These are phyloP conservation scores for Rhea americana DNA, from an alignment of 2,113 vertebrate genomes.

Conservation along the genomic window DNA sequence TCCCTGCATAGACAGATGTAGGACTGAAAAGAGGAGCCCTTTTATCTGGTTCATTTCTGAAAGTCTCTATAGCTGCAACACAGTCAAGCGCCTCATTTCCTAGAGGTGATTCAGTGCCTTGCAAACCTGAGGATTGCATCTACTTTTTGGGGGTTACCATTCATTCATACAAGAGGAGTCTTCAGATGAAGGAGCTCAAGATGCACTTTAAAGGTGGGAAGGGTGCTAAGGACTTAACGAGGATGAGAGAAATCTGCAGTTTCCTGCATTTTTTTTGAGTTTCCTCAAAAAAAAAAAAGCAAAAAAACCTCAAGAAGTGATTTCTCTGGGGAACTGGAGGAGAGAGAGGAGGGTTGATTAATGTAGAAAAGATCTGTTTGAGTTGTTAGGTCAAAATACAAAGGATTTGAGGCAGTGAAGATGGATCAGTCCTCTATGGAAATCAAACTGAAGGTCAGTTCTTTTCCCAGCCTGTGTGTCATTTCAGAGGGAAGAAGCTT, in stretches of 20 bases:
- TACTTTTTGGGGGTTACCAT: neutral
- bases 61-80: neutral
- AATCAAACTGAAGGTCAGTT: neutral
- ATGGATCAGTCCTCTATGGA: neutral
- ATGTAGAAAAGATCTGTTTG: neutral
- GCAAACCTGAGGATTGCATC: neutral
- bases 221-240: neutral
- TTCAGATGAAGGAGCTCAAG: neutral
- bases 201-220: neutral
- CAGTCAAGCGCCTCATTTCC: neutral
- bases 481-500: constrained; percentile 6
- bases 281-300: neutral
- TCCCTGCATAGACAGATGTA: neutral
- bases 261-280: neutral
- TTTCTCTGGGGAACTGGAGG: neutral
- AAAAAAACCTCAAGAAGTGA: neutral
- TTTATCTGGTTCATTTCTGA: neutral
- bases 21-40: neutral
- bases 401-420: neutral
- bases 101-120: neutral
- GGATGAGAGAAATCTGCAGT: neutral
- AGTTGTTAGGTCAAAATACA: neutral
- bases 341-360: neutral
- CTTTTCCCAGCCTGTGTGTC: neutral
- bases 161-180: neutral